phyloP scores from a whole-genome alignment of 1,140 invertebrate genomes.

The Ladona fulva region DNA sequence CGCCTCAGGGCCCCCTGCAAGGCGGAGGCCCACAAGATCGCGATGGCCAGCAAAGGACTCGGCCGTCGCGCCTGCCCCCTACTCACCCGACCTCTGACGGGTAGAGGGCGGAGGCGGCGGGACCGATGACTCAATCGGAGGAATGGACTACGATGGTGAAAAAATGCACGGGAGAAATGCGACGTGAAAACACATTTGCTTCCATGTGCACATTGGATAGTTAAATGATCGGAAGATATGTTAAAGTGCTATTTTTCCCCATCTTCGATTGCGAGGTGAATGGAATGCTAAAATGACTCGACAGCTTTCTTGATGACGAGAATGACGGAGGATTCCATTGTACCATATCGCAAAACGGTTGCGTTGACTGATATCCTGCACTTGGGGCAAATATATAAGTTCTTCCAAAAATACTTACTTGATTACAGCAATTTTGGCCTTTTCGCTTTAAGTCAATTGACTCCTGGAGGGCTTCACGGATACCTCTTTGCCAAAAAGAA shows the following conservation, averaged over 20 bases:
- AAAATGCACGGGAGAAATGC: too few relatives aligned
- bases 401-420: not conserved
- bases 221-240: too few relatives aligned
- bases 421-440: not conserved
- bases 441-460: not conserved
- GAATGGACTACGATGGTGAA: too few relatives aligned
- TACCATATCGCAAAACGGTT: too few relatives aligned
- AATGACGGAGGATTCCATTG: too few relatives aligned
- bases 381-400: not conserved
- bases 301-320: too few relatives aligned
- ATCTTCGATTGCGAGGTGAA: too few relatives aligned
- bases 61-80: not conserved
- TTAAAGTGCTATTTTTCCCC: too few relatives aligned
- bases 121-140: not conserved
- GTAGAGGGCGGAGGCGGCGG: not conserved
- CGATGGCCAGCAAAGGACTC: not conserved
- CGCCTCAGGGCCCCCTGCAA: not conserved
- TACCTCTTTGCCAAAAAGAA: constrained; percentile 5
- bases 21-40: not conserved
- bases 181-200: too few relatives aligned
- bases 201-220: too few relatives aligned
- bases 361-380: too few relatives aligned
- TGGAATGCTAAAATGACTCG: too few relatives aligned
- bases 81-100: not conserved
- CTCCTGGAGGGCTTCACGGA: not conserved